Evolutionary conservation across 2,888 invertebrate genomes (phyloP).

Genomic region (Hylaea fasciaria): DNA sequence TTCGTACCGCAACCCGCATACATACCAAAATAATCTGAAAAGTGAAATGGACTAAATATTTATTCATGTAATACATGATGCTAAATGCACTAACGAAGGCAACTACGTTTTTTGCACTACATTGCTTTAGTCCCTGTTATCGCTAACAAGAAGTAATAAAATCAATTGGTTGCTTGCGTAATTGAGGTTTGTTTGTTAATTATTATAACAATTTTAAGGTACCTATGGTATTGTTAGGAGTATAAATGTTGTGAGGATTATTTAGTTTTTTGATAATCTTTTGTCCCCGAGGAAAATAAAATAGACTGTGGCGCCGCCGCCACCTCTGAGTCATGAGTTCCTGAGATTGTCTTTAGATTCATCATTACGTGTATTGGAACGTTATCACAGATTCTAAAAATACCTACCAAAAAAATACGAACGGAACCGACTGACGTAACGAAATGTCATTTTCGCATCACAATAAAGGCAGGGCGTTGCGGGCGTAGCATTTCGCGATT

Average conservation of each 20-base stretch:
- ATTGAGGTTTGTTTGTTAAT: slow-evolving; percentile 2
- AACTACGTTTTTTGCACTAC: not conserved
- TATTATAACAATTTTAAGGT: too few relatives aligned
- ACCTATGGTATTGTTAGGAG: too few relatives aligned
- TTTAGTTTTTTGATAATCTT: too few relatives aligned
- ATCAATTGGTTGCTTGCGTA: not conserved
- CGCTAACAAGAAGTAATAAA: slow-evolving; percentile 7
- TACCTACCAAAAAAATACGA: not conserved
- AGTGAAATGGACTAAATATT: slow-evolving; percentile 16
- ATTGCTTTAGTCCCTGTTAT: not conserved
- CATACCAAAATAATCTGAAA: slow-evolving; percentile 30
- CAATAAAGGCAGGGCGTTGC: slow-evolving; percentile 27
- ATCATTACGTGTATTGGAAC: slow-evolving; percentile 4
- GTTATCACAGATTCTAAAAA: slow-evolving; percentile 1
- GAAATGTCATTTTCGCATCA: slow-evolving; percentile 21
- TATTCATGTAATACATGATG: slow-evolving; percentile 11
- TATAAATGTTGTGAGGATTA: too few relatives aligned
- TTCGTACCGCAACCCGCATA: too few relatives aligned
- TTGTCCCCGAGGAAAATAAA: too few relatives aligned
- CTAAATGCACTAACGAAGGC: not conserved
- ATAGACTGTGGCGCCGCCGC: too few relatives aligned
- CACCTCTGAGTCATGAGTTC: too few relatives aligned
- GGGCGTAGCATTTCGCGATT: slow-evolving; percentile 26
- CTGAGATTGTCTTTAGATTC: not conserved
- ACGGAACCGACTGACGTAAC: too few relatives aligned